These are phyloP conservation scores for Tubiluchus corallicola DNA, from an alignment of 2,888 invertebrate genomes.

Conservation along the genomic window DNA sequence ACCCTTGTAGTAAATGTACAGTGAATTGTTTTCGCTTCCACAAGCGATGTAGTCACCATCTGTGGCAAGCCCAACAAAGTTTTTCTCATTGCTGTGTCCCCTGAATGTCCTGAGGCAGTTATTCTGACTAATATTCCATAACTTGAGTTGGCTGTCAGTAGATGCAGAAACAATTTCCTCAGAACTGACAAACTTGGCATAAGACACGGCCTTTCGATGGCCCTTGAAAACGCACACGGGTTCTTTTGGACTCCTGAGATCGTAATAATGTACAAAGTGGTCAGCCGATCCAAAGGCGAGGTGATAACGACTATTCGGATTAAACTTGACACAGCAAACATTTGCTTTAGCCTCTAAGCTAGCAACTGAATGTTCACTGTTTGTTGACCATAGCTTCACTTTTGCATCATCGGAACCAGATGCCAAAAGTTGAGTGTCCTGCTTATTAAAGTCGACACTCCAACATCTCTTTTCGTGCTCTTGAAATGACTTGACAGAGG, in stretches of 20 bases:
- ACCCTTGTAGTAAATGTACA: constrained; percentile 78
- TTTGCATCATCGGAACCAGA: constrained; percentile 81
- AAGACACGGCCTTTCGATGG: constrained; percentile 81
- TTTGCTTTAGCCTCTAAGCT: constrained; percentile 81
- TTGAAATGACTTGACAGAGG: constrained; percentile 30
- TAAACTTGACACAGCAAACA: constrained; percentile 84
- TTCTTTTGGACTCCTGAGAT: constrained; percentile 60
- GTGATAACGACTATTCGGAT: constrained; percentile 62
- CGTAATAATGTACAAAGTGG: constrained; percentile 89
- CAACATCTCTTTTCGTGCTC: constrained; percentile 90
- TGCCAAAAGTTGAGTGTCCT: constrained; percentile 70
- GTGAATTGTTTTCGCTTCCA: constrained; percentile 76
- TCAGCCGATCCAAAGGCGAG: constrained; percentile 90
- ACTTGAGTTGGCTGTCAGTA: constrained; percentile 70
- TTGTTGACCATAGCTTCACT: constrained; percentile 81
- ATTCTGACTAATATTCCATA: constrained; percentile 57
- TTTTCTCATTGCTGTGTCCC: constrained; percentile 84
- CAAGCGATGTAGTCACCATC: constrained; percentile 81
- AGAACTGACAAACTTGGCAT: constrained; percentile 70
- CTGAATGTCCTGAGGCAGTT: constrained; percentile 61
- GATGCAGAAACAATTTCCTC: constrained; percentile 75
- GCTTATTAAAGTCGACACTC: constrained; percentile 84
- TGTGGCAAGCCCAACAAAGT: constrained; percentile 81
- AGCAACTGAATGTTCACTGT: constrained; percentile 62
- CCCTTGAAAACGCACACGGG: constrained; percentile 66